Conservation (phyloP, 2,113 vertebrate species). For the Macaca mulatta region DNA sequence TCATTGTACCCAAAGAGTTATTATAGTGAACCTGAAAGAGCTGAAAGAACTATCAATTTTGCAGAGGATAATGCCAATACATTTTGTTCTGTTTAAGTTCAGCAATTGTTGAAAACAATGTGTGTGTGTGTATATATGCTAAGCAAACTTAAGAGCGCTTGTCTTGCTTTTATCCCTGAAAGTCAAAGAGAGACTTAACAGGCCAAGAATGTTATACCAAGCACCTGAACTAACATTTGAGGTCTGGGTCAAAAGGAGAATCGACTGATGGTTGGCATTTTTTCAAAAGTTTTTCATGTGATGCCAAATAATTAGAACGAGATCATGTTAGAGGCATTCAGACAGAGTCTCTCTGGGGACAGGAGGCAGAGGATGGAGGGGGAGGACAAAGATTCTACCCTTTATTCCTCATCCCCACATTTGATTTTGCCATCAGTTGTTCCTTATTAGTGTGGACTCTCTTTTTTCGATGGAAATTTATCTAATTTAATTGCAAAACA, state of each 20-base stretch:
- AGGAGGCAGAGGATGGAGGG: no score
- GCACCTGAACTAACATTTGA: slow-evolving; percentile 38
- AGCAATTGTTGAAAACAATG: neutral
- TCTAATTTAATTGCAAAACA: slow-evolving; percentile 70
- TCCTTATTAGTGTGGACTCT: slow-evolving; percentile 62
- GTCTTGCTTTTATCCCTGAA: slow-evolving; percentile 45
- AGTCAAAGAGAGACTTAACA: slow-evolving; percentile 27
- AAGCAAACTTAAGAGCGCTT: neutral
- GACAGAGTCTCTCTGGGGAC: slow-evolving; percentile 18
- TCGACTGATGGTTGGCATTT: neutral
- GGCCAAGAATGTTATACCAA: neutral
- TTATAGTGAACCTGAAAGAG: neutral
- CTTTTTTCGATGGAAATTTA: slow-evolving; percentile 70
- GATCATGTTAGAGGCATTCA: slow-evolving; percentile 20
- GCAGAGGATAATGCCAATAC: neutral
- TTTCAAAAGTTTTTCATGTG: slow-evolving; percentile 56
- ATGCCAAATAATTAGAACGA: slow-evolving; percentile 62
- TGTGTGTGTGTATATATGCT: neutral
- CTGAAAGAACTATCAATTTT: neutral
- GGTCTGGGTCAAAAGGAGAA: slow-evolving; percentile 39
- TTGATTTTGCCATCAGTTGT: slow-evolving; percentile 64
- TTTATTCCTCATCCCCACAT: slow-evolving; percentile 6
- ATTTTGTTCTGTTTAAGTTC: neutral
- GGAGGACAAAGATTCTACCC: neutral
- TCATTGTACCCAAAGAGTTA: neutral